Evolutionary conservation across 2,888 invertebrate species (phyloP), one percentile per base, ranked within the genome.

Genomic region (Tachystola acroxantha): DNA sequence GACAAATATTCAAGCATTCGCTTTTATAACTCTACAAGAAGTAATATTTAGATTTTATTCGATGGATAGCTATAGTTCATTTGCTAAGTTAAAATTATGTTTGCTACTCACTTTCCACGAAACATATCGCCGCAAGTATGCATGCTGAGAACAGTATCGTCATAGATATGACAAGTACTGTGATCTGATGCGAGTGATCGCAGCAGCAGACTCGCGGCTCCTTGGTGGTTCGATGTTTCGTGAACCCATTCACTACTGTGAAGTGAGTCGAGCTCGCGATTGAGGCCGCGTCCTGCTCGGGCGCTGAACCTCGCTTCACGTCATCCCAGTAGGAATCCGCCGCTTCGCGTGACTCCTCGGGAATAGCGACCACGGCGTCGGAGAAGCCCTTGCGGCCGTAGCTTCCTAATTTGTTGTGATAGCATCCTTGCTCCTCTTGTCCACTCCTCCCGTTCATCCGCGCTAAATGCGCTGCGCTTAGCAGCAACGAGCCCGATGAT

Each of bases 261-360:
- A 95, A 95, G 75, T 95, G 95, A 63, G 93, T 95, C 43, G 95
- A 95, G 78, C 95, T 95, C 35, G 94, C 95, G 42, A 94, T 88
- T 25, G 95, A 95, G 40, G 90, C 89, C 34, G 90, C 89, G 69
- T 95, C 95, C 29, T 71, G 72, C 12, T 48, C 89, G 19, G 92
- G 91, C 39, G 67, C 69, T 1, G 79, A 69, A 13, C 72, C 76
- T 28, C 81, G 57, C 47, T 86, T 88, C n/a, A 88, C 87, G 19
- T 80, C 86, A 30, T 62, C 74, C 88, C 88, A 88, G 44, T 78
- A 73, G 3, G 72, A 61, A 48, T 87, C 86, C 7, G 67, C 48
- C 1, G 70, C 53, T 7, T 82, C 80, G 33, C 71, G 68, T 1
- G 76, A 50, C 40, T 85, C 85, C 46, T 85, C 86, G 1, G 85